Conservation (phyloP, 2,113 vertebrate genomes). For the Todiramphus chloris region DNA sequence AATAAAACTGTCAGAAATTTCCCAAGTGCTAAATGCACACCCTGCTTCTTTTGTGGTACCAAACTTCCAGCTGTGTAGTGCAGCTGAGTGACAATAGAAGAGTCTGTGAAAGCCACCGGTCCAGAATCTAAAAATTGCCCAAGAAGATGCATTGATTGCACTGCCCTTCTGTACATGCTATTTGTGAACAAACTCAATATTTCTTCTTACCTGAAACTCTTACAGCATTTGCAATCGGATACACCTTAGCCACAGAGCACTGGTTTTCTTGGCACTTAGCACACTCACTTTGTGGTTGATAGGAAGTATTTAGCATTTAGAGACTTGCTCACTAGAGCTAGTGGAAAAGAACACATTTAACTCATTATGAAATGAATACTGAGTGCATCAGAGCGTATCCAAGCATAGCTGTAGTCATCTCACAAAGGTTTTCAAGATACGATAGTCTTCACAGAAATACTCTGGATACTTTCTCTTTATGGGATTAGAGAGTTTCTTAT, state of each 20-base stretch:
- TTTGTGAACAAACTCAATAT: neutral
- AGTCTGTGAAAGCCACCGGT: neutral
- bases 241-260: neutral
- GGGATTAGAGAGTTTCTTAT: neutral
- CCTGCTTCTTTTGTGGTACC: neutral
- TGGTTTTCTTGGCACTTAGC: neutral
- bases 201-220: neutral
- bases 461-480: neutral
- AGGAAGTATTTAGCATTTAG: neutral
- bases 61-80: neutral
- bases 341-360: neutral
- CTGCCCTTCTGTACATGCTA: neutral
- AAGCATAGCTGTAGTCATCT: neutral
- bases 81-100: neutral
- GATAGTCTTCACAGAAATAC: neutral
- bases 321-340: neutral
- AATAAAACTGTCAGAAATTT: neutral
- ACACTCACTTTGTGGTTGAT: neutral
- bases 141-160: neutral
- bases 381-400: no score
- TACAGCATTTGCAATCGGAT: neutral
- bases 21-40: neutral
- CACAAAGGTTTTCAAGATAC: neutral
- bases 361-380: neutral
- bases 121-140: neutral